Evolutionary conservation across 2,888 invertebrate species (phyloP).

Genomic region (Rhyacophila evoluta): DNA sequence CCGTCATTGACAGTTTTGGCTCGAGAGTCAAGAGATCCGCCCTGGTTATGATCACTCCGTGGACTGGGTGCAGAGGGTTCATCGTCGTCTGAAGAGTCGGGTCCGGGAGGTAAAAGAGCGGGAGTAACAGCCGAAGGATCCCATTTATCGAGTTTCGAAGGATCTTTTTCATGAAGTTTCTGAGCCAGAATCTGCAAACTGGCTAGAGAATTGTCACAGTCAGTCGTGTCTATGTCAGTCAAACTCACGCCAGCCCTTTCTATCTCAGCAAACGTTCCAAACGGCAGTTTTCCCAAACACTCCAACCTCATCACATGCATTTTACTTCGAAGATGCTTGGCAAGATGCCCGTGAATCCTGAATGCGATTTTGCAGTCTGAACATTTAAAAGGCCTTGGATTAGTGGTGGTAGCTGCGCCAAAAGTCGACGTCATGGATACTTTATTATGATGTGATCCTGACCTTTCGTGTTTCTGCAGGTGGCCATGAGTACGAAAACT

Average conservation of each 20-base stretch:
- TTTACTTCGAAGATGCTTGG: conserved; percentile 96
- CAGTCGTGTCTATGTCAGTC: conserved; percentile 95
- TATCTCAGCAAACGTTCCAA: conserved; percentile 94
- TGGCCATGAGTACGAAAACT: conserved; percentile 93
- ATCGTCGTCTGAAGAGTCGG: conserved; percentile 72
- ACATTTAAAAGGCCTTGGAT: conserved; percentile 97
- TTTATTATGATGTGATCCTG: conserved; percentile 92
- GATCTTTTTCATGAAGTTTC: conserved; percentile 85
- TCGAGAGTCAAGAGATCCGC: conserved; percentile 66
- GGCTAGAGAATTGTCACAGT: conserved; percentile 93
- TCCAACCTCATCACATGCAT: conserved; percentile 96
- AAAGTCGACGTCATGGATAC: conserved; percentile 90
- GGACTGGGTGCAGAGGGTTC: conserved; percentile 58
- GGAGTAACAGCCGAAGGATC: conserved; percentile 64
- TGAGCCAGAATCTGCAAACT: conserved; percentile 86
- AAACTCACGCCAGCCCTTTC: conserved; percentile 90
- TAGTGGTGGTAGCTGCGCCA: conserved; percentile 86
- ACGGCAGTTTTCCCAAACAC: conserved; percentile 91
- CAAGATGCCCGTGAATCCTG: conserved; percentile 95
- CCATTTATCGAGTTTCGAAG: conserved; percentile 78
- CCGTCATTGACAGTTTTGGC: conserved; percentile 65
- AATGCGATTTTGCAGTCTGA: conserved; percentile 96
- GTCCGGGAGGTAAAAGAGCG: conserved; percentile 61
- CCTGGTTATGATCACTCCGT: conserved; percentile 58
- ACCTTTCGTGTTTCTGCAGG: conserved; percentile 92